Percentiles rank a stretch among this genome's conserved stretches.
phyloP scores from a whole-genome alignment of 2,888 invertebrate species.

The Stomorhina lunata region DNA sequence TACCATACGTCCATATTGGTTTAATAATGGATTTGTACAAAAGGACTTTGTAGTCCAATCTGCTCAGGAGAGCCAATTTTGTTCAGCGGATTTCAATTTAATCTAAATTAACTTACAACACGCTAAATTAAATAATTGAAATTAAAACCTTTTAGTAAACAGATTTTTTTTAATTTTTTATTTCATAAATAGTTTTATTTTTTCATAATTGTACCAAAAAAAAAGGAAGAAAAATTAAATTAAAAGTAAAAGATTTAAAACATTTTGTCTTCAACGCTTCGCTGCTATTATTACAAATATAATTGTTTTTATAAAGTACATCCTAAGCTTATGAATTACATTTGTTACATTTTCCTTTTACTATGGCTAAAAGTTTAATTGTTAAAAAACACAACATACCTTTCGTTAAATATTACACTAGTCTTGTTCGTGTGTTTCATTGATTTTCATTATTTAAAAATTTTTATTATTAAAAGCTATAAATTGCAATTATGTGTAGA shows the following conservation, averaged over 20 bases:
- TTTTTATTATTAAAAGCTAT: conserved; percentile 52
- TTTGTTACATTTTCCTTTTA: conserved; percentile 40
- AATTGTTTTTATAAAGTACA: conserved; percentile 58
- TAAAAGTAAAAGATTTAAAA: conserved; percentile 28
- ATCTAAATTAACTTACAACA: too few relatives aligned
- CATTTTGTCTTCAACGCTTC: conserved; percentile 61
- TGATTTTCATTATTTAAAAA: neutral
- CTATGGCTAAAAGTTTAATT: conserved; percentile 44
- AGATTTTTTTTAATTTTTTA: conserved; percentile 21
- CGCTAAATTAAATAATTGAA: too few relatives aligned
- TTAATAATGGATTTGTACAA: too few relatives aligned
- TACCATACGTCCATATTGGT: too few relatives aligned
- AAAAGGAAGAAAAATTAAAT: conserved; percentile 13
- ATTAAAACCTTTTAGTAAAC: neutral
- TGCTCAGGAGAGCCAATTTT: too few relatives aligned
- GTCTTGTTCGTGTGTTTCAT: conserved; percentile 4
- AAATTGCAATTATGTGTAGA: conserved; percentile 45
- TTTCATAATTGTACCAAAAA: conserved; percentile 40
- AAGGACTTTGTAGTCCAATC: too few relatives aligned
- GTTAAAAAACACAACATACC: conserved; percentile 56
- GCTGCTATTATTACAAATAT: conserved; percentile 62
- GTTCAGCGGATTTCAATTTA: too few relatives aligned
- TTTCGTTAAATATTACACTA: conserved; percentile 50
- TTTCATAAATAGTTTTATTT: neutral
- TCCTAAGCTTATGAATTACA: conserved; percentile 61